Evolutionary conservation across 92 coral and sea anemone genomes (phyloP).

Genomic region (Palythoa caribaeorum): DNA sequence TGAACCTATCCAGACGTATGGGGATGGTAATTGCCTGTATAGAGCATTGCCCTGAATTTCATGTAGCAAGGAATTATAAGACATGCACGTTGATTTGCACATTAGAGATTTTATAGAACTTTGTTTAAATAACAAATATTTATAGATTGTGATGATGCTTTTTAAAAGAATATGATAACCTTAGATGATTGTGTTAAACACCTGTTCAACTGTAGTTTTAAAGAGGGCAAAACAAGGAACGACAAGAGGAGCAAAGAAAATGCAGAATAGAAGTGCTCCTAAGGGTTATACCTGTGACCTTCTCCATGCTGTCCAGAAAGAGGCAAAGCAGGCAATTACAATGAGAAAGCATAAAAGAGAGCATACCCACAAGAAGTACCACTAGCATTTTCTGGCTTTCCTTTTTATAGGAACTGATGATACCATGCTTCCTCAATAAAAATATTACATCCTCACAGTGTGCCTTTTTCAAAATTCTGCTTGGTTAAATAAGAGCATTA

Average conservation of each 20-base stretch:
- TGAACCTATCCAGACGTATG: conserved; percentile 67
- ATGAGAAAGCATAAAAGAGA: conserved; percentile 64
- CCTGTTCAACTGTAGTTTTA: conserved; percentile 69
- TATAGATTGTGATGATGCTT: conserved; percentile 45
- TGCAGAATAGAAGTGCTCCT: neutral
- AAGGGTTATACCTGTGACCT: conserved; percentile 41
- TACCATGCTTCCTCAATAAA: neutral
- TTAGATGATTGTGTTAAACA: conserved; percentile 57
- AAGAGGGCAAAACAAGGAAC: conserved; percentile 47
- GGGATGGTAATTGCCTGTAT: conserved; percentile 69
- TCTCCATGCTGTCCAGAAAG: conserved; percentile 43
- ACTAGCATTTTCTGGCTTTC: neutral
- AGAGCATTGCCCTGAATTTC: conserved; percentile 72
- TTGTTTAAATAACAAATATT: conserved; percentile 65
- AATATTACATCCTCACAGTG: too few species aligned
- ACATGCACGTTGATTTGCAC: conserved; percentile 55
- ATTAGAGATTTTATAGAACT: conserved; percentile 72
- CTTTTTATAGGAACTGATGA: conserved; percentile 16
- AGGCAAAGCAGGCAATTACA: conserved; percentile 67
- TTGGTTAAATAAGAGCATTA: too few species aligned
- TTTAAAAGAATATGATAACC: conserved; percentile 64
- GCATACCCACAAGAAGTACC: conserved; percentile 18
- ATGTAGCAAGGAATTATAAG: conserved; percentile 62
- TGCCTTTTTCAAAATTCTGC: too few species aligned
- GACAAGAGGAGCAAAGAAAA: conserved; percentile 42